Evolutionary conservation across 1,140 invertebrate species (phyloP).

Genomic region (Oryctes rhinoceros): DNA sequence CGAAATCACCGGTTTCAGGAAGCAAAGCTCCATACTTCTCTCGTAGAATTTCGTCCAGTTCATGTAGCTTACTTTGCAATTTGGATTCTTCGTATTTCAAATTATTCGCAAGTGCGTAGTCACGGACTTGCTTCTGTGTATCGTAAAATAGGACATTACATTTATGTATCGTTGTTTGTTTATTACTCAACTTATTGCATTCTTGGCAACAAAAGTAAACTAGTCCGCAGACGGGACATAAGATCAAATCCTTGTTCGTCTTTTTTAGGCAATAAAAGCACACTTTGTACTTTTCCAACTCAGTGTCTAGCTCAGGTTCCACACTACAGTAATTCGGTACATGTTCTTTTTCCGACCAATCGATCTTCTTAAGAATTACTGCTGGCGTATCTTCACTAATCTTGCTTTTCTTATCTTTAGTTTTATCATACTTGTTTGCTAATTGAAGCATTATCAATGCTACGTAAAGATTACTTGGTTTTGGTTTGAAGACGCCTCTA

Average conservation of each 20-base stretch:
- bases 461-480: slow-evolving; percentile 14
- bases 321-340: background rate
- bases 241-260: slow-evolving; percentile 46
- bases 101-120: background rate
- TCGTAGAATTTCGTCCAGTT: background rate
- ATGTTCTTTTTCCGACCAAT: slow-evolving; percentile 18
- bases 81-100: background rate
- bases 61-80: background rate
- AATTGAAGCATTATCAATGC: background rate
- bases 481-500: slow-evolving; percentile 40
- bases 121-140: slow-evolving; percentile 30
- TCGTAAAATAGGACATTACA: slow-evolving; percentile 53
- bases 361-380: slow-evolving; percentile 11
- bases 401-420: background rate
- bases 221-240: slow-evolving; percentile 52
- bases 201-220: slow-evolving; percentile 54
- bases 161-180: slow-evolving; percentile 35
- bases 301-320: slow-evolving; percentile 34
- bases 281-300: slow-evolving; percentile 50
- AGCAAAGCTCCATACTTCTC: background rate
- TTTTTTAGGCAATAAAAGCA: slow-evolving; percentile 53
- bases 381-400: background rate
- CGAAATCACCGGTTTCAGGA: background rate
- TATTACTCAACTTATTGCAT: slow-evolving; percentile 50
- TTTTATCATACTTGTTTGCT: slow-evolving; percentile 15